Percentiles rank a stretch among this genome's conserved stretches.
These are phyloP conservation scores for Eleutherodactylus coqui DNA, from an alignment of 2,797 vertebrate genomes.

Conservation along the genomic window DNA sequence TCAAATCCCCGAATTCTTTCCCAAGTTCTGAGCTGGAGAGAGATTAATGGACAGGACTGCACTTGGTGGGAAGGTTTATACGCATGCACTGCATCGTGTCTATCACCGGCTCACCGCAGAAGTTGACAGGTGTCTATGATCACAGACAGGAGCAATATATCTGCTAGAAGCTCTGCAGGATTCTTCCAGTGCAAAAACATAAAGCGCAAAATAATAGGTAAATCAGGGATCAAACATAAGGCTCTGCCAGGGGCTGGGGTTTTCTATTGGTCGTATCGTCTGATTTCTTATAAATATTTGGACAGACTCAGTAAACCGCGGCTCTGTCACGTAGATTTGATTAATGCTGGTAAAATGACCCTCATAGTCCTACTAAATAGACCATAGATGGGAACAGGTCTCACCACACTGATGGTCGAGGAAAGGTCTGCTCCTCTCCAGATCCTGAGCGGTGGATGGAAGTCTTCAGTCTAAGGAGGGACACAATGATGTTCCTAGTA, in stretches of 20 bases:
- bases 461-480: neutral
- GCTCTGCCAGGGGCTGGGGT: neutral
- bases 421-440: neutral
- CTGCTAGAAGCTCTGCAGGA: neutral
- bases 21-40: slow-evolving; percentile 9
- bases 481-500: neutral
- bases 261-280: neutral
- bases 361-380: neutral
- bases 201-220: neutral
- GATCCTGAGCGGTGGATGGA: neutral
- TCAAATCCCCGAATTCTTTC: slow-evolving; percentile 49
- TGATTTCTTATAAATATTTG: neutral
- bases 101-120: neutral
- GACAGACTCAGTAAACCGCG: neutral
- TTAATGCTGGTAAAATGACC: neutral
- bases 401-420: neutral
- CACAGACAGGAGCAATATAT: neutral
- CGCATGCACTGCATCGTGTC: neutral
- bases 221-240: neutral
- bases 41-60: slow-evolving; percentile 32
- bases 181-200: neutral
- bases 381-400: neutral
- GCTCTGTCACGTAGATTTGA: neutral
- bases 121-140: neutral
- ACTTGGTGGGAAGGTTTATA: neutral